A percentile compares a stretch with the other conserved stretches of the same genome.
Conservation (phyloP, 2,797 vertebrate species). For the Lacerta viridis region DNA sequence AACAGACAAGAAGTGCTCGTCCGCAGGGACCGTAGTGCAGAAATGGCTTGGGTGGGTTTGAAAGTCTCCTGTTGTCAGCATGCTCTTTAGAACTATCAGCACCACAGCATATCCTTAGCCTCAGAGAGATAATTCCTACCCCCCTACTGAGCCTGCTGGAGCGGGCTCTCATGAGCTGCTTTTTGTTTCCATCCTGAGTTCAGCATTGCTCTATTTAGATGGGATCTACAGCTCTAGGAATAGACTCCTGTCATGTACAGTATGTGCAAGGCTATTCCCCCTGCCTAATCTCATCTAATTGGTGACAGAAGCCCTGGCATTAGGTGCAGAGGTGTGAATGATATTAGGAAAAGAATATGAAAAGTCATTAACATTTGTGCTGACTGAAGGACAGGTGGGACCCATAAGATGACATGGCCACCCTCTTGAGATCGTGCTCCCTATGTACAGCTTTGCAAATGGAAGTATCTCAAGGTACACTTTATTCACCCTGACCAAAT, state of each 20-base stretch:
- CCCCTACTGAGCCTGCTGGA: slow-evolving; percentile 57
- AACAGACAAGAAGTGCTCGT: neutral
- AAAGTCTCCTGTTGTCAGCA: slow-evolving; percentile 61
- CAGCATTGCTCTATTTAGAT: slow-evolving; percentile 60
- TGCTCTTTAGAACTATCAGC: slow-evolving; percentile 57
- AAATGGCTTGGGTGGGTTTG: slow-evolving; percentile 41
- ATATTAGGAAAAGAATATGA: slow-evolving; percentile 39
- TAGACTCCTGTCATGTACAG: slow-evolving; percentile 66
- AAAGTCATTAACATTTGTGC: slow-evolving; percentile 47
- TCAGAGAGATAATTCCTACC: slow-evolving; percentile 64
- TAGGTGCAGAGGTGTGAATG: slow-evolving; percentile 54
- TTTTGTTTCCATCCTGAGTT: slow-evolving; percentile 70
- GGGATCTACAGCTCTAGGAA: slow-evolving; percentile 69
- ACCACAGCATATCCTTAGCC: slow-evolving; percentile 39
- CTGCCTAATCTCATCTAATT: slow-evolving; percentile 66
- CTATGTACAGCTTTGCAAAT: slow-evolving; percentile 25
- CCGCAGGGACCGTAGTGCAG: neutral
- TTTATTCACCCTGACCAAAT: neutral
- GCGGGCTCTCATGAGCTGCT: slow-evolving; percentile 63
- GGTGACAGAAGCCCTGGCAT: slow-evolving; percentile 63
- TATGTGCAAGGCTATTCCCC: slow-evolving; percentile 62
- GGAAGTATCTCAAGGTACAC: neutral
- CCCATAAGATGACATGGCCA: slow-evolving; percentile 31
- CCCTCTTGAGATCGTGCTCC: neutral
- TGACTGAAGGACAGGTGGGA: slow-evolving; percentile 48